phyloP scores from a whole-genome alignment of 2,797 vertebrate species.

The Molossus alvarezi region DNA sequence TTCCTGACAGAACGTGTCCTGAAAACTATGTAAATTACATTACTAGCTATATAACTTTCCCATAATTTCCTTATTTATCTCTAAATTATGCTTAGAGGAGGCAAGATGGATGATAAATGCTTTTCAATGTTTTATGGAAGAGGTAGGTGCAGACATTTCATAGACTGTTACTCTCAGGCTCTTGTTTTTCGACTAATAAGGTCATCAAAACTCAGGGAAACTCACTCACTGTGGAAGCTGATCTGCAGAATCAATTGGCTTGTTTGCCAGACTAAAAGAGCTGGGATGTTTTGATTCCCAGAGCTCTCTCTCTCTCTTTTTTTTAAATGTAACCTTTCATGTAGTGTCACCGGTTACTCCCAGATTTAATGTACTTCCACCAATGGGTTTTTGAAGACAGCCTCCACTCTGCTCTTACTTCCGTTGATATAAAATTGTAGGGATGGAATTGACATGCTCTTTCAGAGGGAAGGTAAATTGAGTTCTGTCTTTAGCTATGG shows the following conservation, averaged over 20 bases:
- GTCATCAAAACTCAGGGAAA: neutral
- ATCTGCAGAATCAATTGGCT: neutral
- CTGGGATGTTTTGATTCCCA: slow-evolving; percentile 12
- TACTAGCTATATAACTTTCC: slow-evolving; percentile 63
- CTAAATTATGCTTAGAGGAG: slow-evolving; percentile 69
- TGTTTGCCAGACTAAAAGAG: slow-evolving; percentile 32
- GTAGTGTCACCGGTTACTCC: neutral
- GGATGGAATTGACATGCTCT: neutral
- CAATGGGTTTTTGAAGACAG: neutral
- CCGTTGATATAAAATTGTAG: neutral
- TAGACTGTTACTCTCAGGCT: neutral
- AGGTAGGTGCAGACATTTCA: neutral
- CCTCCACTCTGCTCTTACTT: neutral
- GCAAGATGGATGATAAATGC: slow-evolving; percentile 62
- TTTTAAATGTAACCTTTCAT: neutral
- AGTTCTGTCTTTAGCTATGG: slow-evolving; percentile 59
- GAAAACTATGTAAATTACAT: slow-evolving; percentile 81
- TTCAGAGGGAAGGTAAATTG: slow-evolving; percentile 14
- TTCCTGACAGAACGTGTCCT: slow-evolving; percentile 72
- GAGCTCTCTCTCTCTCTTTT: neutral
- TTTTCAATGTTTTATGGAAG: slow-evolving; percentile 30
- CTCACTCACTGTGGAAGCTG: neutral
- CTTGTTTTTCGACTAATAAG: slow-evolving; percentile 22
- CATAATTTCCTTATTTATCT: slow-evolving; percentile 69
- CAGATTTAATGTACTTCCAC: neutral